These are phyloP conservation scores for Meriones unguiculatus DNA, from an alignment of 2,113 vertebrate genomes.

Conservation along the genomic window DNA sequence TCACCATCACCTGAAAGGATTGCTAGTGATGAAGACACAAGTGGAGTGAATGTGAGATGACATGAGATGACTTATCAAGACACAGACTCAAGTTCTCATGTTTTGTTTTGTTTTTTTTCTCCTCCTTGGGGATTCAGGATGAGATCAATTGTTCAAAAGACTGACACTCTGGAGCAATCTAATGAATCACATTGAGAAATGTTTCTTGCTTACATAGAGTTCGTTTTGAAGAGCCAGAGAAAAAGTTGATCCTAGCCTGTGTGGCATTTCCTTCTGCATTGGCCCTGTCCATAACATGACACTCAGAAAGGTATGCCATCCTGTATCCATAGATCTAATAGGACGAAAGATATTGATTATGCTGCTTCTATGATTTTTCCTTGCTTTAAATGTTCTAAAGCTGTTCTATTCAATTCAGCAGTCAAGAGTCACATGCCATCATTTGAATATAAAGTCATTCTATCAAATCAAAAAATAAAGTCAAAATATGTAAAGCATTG, in stretches of 20 bases:
- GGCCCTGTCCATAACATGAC: neutral
- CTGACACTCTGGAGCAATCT: neutral
- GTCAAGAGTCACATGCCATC: neutral
- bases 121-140: neutral
- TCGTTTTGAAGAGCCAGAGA: neutral
- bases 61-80: neutral
- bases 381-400: slow-evolving; percentile 27
- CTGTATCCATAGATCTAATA: neutral
- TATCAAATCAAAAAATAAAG: neutral
- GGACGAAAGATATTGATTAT: slow-evolving; percentile 14
- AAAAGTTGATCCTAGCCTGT: neutral
- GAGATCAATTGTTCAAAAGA: neutral
- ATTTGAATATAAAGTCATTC: slow-evolving; percentile 46
- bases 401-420: neutral
- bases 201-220: slow-evolving; percentile 9
- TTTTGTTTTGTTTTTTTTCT: slow-evolving; percentile 44
- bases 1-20: slow-evolving; percentile 61
- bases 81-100: slow-evolving; percentile 26
- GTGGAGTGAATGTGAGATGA: slow-evolving; percentile 39
- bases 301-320: neutral
- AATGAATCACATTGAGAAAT: slow-evolving; percentile 57
- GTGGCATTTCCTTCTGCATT: neutral
- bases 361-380: neutral
- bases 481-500: neutral
- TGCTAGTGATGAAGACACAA: slow-evolving; percentile 56